Evolutionary conservation across 1,140 invertebrate genomes (phyloP).

Genomic region (Calephelis virginiensis): DNA sequence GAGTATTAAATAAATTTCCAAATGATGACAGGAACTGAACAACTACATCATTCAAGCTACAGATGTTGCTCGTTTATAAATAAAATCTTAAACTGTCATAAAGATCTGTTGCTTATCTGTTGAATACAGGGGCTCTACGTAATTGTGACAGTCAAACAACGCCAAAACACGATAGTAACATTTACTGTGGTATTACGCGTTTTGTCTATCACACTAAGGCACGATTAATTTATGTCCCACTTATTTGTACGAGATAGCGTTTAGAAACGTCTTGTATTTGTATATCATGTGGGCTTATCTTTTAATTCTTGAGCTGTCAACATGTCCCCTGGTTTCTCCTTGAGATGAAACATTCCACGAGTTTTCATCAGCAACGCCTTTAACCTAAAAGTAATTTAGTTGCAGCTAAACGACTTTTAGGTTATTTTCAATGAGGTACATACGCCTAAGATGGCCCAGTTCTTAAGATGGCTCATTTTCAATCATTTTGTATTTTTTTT

Average conservation of each 20-base stretch:
- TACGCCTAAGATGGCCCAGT: no score
- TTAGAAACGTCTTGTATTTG: constrained; percentile 66
- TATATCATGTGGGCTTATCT: constrained; percentile 67
- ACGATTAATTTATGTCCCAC: constrained; percentile 69
- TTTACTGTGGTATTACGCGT: constrained; percentile 67
- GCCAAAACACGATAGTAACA: constrained; percentile 62
- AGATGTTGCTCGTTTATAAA: constrained; percentile 8
- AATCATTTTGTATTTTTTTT: no score
- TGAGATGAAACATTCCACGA: neutral
- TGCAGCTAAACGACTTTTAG: no score
- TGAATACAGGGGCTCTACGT: constrained; percentile 43
- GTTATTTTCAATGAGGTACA: no score
- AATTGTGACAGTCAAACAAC: constrained; percentile 55
- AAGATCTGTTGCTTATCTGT: constrained; percentile 41
- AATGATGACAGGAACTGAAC: no score
- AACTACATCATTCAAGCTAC: neutral
- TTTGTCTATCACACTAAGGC: constrained; percentile 64
- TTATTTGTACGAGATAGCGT: constrained; percentile 72
- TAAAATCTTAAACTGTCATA: constrained; percentile 20
- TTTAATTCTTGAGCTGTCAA: constrained; percentile 74
- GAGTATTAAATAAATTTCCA: no score
- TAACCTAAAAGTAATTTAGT: neutral
- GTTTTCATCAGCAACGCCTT: neutral
- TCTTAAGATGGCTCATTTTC: no score
- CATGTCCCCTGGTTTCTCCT: constrained; percentile 39